Conservation (phyloP, 2,113 vertebrate genomes). For the Lota lota region DNA sequence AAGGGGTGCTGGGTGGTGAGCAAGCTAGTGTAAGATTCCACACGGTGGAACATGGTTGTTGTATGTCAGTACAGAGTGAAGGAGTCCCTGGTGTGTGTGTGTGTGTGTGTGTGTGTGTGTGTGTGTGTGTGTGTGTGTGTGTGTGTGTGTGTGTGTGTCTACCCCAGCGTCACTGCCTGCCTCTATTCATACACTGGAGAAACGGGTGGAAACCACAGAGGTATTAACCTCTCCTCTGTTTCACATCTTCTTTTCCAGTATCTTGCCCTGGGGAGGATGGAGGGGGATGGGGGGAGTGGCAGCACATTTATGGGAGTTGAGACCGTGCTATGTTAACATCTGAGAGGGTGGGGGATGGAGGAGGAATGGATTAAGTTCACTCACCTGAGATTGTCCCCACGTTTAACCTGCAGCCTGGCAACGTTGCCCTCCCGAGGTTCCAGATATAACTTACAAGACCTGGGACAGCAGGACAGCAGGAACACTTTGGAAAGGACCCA, state of each 20-base stretch:
- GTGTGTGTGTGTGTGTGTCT: too few species aligned
- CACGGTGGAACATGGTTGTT: too few species aligned
- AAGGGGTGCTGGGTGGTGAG: too few species aligned
- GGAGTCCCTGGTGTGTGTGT: too few species aligned
- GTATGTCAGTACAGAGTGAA: too few species aligned
- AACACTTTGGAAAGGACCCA: too few species aligned
- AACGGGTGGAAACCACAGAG: slow-evolving; percentile 6
- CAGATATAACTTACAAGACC: too few species aligned
- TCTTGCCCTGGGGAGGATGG: background rate
- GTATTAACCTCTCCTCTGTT: slow-evolving; percentile 12
- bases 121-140: too few species aligned
- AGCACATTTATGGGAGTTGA: slow-evolving; percentile 13
- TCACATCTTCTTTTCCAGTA: slow-evolving; percentile 15
- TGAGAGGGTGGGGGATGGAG: slow-evolving; percentile 11
- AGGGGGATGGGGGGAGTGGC: slow-evolving; percentile 30
- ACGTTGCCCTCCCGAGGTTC: too few species aligned
- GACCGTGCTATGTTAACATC: slow-evolving; percentile 39
- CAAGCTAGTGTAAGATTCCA: too few species aligned
- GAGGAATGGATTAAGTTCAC: slow-evolving; percentile 16
- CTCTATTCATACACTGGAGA: background rate
- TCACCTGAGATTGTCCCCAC: slow-evolving; percentile 38
- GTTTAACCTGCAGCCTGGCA: slow-evolving; percentile 57
- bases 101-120: too few species aligned
- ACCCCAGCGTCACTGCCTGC: background rate
- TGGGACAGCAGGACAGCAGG: too few species aligned